Evolutionary conservation across 2,888 invertebrate genomes (phyloP), one percentile per base, ranked within the genome.

Genomic region (Idaea aversata): DNA sequence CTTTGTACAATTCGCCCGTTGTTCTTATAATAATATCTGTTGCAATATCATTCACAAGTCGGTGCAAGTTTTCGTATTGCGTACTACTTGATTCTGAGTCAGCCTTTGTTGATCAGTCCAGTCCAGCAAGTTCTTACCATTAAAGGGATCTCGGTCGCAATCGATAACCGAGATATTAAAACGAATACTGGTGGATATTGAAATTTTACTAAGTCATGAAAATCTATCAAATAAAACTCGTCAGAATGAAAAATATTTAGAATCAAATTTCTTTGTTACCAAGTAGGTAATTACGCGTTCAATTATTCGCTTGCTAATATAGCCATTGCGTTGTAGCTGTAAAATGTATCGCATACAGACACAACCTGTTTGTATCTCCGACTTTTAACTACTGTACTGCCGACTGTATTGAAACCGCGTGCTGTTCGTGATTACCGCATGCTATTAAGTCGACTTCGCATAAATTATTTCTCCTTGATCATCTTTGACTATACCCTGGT

Each of bases 61-160:
- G 47, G 7, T 47, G 47, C 47, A 13, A 47, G 36, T 10, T 36
- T 10, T 36, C 5, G 47, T 47, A 10, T 47, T 47, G 47, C 47
- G 47, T 47, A 15, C 16, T 59, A 59, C 59, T 25, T 34, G 57
- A 58, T 59, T 57, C 34, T 58, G 62, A 57, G 25, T 59, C 61
- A 61, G 38, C 61, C 6, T 16, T 35, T 34, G 59, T 25, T 59
- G 59, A 34, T 13, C 16, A 7, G 59, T 34, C 47, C 16, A 7
- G 59, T 34, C 34, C 57, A 36, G 63, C 58, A 16, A 62, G 57
- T 57, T 57, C 58, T 63, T 57, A 34, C 35, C 34, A 15, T 63
- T 34, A 34, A 15, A 35, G 34, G 62, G 59, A 59, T 4, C 59
- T 15, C n/a, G 7, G 34, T 34, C 15, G 7, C 16, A 16, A 59